Base-by-base conservation (phyloP, 2,113 vertebrate genomes). In the Lampris incognitus region DNA sequence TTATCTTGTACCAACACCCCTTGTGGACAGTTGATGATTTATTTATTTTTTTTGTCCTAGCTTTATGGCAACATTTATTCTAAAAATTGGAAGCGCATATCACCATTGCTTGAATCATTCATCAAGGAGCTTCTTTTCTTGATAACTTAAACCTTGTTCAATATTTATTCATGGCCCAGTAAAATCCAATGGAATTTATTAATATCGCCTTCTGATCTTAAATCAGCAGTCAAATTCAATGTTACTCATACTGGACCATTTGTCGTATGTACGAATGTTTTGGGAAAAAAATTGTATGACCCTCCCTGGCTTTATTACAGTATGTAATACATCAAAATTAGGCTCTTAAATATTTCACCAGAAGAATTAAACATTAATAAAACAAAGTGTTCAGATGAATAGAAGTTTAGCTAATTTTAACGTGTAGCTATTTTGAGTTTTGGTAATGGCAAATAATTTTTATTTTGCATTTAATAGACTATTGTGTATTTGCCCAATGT, bases 11-110 rank as follows among this genome's bases (percentile, higher is more conserved):
- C 24, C 2, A 24, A 11, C 48, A 62, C 85, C 82, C 79, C 88
- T 91, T 60, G 83, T 91, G 90, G 90, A 58, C 66, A 82, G 4
- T 60, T 78, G 42, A 73, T 60, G 72, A 66, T 9, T 64, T 49
- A 3, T 37, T 37, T 9, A 66, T 44, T 69, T 58, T 52, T 52
- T 65, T 52, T 39, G 1, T 2, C 7, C 37, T 24, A 37, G 61
- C 46, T 37, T 60, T n/a, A 24, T 44, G 37, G 13, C 55, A 54
- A 38, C 13, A 44, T 69, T 62, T 55, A 44, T 24, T 24, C 24
- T 24, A 24, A 24, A 24, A 24, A 24, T 24, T 24, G 24, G 24
- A 24, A 24, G 24, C 24, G 24, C 24, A 24, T 24, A 24, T 24
- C 24, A 24, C 24, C 24, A 24, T 24, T 24, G 24, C 24, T 24